phyloP scores from a whole-genome alignment of 1,140 invertebrate genomes.

The Drosophila arawakana region DNA sequence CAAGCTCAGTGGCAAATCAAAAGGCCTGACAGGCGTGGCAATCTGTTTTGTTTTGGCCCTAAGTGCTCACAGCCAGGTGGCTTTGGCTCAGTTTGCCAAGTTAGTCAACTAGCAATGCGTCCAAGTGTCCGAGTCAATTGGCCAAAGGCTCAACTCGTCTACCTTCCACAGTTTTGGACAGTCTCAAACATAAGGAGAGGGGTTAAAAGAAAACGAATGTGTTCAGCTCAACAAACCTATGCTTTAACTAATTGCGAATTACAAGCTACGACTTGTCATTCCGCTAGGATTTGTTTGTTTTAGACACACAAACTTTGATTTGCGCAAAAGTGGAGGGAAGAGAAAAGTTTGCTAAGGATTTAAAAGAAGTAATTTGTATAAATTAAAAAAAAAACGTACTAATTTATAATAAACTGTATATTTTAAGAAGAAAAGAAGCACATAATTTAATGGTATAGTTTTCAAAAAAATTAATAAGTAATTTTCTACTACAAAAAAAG shows the following conservation, averaged over 20 bases:
- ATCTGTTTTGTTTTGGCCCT: conserved; percentile 48
- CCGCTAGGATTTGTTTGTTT: not conserved
- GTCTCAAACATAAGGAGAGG: conserved; percentile 9
- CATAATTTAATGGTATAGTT: not conserved
- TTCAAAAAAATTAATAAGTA: not conserved
- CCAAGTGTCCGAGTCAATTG: conserved; percentile 26
- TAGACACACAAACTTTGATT: too few relatives aligned
- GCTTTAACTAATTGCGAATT: conserved; percentile 34
- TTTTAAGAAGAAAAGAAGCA: too few relatives aligned
- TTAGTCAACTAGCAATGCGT: conserved; percentile 3
- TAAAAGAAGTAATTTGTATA: too few relatives aligned
- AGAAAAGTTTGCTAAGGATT: too few relatives aligned
- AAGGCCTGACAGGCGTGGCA: conserved; percentile 43
- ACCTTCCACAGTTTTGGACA: not conserved
- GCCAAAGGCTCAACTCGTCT: conserved; percentile 5
- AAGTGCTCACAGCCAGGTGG: conserved; percentile 42
- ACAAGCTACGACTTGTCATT: conserved; percentile 16
- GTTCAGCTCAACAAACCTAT: not conserved
- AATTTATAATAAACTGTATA: too few relatives aligned
- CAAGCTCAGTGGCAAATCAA: conserved; percentile 32
- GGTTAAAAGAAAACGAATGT: not conserved
- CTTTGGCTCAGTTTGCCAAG: not conserved
- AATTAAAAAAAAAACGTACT: too few relatives aligned
- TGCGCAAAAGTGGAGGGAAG: too few relatives aligned
- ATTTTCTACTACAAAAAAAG: not conserved